Evolutionary conservation across 1,140 invertebrate genomes (phyloP), one percentile per base, ranked within the genome.

Genomic region (Apis dorsata): DNA sequence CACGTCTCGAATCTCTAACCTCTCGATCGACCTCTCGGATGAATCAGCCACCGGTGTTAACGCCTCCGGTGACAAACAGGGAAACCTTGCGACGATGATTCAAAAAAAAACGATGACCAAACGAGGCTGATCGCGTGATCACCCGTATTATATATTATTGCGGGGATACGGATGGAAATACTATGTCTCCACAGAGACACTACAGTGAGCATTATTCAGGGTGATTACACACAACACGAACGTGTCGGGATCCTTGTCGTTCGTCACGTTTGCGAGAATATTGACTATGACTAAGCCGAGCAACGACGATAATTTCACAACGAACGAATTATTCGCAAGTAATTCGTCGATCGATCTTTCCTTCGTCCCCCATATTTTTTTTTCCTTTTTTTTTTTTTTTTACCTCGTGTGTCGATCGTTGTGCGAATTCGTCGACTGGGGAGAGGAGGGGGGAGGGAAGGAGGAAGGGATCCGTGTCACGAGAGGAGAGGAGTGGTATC

Each of bases 21-120:
- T 53, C 17, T 44, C 34, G 24, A 2, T 57, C 28, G 24, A 44
- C 2, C 34, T 44, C 34, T 44, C 53, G 24, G 75, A 53, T 88
- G 87, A 87, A 80, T 85, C 85, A 88, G 71, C 85, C 44, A 44
- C 34, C 34, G 34, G 34, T 63, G 21, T 24, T 15, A 60, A 62
- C 59, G 34, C 76, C 66, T 13, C 12, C 24, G n/a, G 59, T 76
- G 34, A 65, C 51, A n/a, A 65, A 77, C 24, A 60, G 62, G 75
- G 62, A 66, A 77, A 53, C 71, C 79, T 72, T n/a, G 59, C 53
- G 49, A 62, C 57, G 72, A 77, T 82, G 74, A 86, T 83, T 86
- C 79, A 83, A 86, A 81, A 86, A 81, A 24, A 60, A 44, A 28
- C 34, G 78, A 86, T 82, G 75, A 75, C 21, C 85, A 85, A 88